These are phyloP conservation scores for Platypus cylindrus DNA, from an alignment of 2,888 invertebrate species.

Conservation along the genomic window DNA sequence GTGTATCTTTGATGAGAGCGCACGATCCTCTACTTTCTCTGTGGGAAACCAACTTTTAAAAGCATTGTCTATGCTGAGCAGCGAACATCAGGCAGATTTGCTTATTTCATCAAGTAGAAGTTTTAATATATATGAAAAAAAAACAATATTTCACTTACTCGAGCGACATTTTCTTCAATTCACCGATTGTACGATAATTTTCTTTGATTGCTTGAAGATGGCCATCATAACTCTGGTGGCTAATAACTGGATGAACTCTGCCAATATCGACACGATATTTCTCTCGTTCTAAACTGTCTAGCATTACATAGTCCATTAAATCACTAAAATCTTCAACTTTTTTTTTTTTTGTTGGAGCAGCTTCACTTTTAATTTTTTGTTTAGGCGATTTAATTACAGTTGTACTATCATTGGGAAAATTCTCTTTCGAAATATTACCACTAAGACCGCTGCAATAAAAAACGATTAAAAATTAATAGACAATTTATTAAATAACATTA, in stretches of 20 bases:
- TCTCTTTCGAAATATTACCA: slow-evolving; percentile 33
- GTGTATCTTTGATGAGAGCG: too few relatives aligned
- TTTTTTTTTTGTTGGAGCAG: slow-evolving; percentile 14
- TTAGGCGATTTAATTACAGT: slow-evolving; percentile 7
- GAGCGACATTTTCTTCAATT: slow-evolving; percentile 44
- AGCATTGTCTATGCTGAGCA: too few relatives aligned
- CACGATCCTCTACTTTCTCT: too few relatives aligned
- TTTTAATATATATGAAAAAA: slow-evolving; percentile 2
- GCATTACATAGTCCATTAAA: slow-evolving; percentile 40
- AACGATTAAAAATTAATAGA: too few relatives aligned
- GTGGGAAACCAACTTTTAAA: too few relatives aligned
- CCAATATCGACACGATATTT: slow-evolving; percentile 39
- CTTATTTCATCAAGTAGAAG: background rate
- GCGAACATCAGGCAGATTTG: too few relatives aligned
- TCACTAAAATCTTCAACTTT: slow-evolving; percentile 39
- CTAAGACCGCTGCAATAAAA: slow-evolving; percentile 28
- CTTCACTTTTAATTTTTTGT: slow-evolving; percentile 10
- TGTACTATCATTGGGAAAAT: slow-evolving; percentile 24
- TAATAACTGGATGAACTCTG: slow-evolving; percentile 38
- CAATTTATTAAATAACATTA: too few relatives aligned
- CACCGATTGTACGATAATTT: slow-evolving; percentile 54
- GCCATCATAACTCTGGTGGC: slow-evolving; percentile 32
- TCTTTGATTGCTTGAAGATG: slow-evolving; percentile 38
- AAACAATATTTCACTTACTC: slow-evolving; percentile 34
- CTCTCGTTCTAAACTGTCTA: slow-evolving; percentile 40